Evolutionary conservation across 2,113 vertebrate genomes (phyloP).

Genomic region (Scatophagus argus): DNA sequence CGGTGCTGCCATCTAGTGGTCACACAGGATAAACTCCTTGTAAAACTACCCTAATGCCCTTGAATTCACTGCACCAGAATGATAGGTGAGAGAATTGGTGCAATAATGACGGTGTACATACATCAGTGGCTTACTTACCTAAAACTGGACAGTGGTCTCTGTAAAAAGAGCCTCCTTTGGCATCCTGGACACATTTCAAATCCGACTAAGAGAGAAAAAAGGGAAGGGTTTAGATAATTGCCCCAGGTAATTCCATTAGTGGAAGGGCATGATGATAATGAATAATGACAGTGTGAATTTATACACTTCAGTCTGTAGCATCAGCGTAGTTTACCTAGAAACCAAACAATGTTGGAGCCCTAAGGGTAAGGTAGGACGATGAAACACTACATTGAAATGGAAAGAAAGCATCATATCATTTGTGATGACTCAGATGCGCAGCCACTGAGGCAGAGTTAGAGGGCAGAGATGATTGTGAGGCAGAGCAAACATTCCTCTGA

Average conservation of each 20-base stretch:
- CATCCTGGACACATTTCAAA: conserved; percentile 98
- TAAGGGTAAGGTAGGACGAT: conserved; percentile 44
- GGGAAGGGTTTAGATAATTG: conserved; percentile 40
- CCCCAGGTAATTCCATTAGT: conserved; percentile 52
- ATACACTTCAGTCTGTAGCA: conserved; percentile 34
- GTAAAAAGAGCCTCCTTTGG: conserved; percentile 99
- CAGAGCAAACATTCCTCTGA: conserved; percentile 52
- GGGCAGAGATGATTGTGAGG: conserved; percentile 64
- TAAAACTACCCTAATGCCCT: conserved; percentile 70
- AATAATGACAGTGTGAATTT: conserved; percentile 53
- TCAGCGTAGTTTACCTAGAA: conserved; percentile 28
- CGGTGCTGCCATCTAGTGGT: conserved; percentile 83
- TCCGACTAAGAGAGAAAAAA: conserved; percentile 88
- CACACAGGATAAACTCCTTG: conserved; percentile 15
- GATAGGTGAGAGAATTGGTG: conserved; percentile 74
- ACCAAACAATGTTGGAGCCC: conserved; percentile 49
- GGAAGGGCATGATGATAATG: conserved; percentile 24
- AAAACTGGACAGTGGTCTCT: conserved; percentile 98
- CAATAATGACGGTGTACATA: conserved; percentile 63
- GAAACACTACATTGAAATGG: conserved; percentile 33
- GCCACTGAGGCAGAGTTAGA: conserved; percentile 61
- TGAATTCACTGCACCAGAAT: conserved; percentile 80
- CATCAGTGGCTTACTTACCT: conserved; percentile 86
- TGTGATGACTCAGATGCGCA: conserved; percentile 76
- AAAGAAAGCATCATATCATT: conserved; percentile 41